Evolutionary conservation across 2,113 vertebrate genomes (phyloP).

Genomic region (Poeciliopsis retropinna): DNA sequence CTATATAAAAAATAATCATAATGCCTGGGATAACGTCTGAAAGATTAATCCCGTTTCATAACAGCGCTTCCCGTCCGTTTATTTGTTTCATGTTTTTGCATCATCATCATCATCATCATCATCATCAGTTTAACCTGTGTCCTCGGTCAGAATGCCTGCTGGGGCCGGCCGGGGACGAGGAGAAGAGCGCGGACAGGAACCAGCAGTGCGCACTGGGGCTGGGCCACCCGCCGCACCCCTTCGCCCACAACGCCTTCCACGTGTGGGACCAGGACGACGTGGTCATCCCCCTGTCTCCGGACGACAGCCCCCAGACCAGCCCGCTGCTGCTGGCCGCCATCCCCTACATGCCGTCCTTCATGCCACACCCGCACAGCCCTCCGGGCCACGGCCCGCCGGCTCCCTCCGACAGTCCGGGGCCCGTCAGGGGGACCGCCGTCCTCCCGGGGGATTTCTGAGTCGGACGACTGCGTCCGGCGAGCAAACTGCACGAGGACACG

Average conservation of each 20-base stretch:
- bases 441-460: constrained; percentile 50
- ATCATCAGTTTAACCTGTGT: not conserved
- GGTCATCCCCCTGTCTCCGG: constrained; percentile 64
- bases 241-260: constrained; percentile 81
- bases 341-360: constrained; percentile 79
- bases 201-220: constrained; percentile 8
- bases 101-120: not conserved
- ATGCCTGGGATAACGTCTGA: no score
- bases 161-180: constrained; percentile 75
- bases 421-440: constrained; percentile 7
- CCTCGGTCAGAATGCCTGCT: constrained; percentile 77
- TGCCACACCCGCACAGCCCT: constrained; percentile 66
- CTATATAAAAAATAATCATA: no score
- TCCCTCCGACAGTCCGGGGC: constrained; percentile 43
- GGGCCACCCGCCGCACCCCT: constrained; percentile 59
- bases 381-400: constrained; percentile 36
- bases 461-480: not conserved
- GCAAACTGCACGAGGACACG: no score
- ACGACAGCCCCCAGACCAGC: constrained; percentile 65
- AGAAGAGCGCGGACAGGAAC: constrained; percentile 52
- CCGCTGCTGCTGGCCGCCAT: constrained; percentile 72
- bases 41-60: not conserved
- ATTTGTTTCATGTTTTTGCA: not conserved
- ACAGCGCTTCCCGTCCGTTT: not conserved
- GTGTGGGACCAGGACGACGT: constrained; percentile 83